phyloP scores from a whole-genome alignment of 2,797 vertebrate genomes.

The Chrosomus eos region DNA sequence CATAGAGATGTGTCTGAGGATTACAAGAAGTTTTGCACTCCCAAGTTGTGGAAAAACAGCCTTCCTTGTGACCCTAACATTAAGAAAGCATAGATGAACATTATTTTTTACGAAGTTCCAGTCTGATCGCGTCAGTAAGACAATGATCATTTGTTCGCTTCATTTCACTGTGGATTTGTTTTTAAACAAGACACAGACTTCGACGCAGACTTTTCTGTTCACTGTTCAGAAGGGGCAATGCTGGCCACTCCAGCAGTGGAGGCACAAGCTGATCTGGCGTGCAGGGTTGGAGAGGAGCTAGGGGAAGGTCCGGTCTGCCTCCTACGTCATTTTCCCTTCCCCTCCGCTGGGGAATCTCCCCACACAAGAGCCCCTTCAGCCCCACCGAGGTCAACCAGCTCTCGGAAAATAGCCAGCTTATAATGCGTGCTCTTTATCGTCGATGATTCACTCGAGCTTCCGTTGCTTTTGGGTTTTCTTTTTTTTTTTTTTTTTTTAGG shows the following conservation, averaged over 20 bases:
- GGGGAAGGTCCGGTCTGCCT: constrained; percentile 19
- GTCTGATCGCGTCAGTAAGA: background rate
- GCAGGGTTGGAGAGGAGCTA: constrained; percentile 29
- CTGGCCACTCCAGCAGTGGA: background rate
- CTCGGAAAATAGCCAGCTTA: background rate
- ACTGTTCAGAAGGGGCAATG: background rate
- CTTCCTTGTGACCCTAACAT: background rate
- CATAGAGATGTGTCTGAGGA: too few species aligned
- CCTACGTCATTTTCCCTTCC: constrained; percentile 37
- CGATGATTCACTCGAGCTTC: background rate
- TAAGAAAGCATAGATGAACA: background rate
- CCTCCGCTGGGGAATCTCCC: constrained; percentile 26
- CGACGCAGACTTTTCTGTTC: background rate
- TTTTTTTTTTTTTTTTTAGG: background rate
- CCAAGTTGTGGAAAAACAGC: too few species aligned
- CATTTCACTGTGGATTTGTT: background rate
- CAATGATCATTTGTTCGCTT: background rate
- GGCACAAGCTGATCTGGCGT: constrained; percentile 15
- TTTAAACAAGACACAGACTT: background rate
- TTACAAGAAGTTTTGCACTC: too few species aligned
- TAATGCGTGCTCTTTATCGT: background rate
- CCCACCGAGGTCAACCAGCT: background rate
- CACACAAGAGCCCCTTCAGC: constrained; percentile 28
- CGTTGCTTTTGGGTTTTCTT: constrained; percentile 20
- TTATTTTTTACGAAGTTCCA: background rate